Base-by-base conservation (phyloP, 2,888 invertebrate genomes). In the Macrosiphum euphorbiae region DNA sequence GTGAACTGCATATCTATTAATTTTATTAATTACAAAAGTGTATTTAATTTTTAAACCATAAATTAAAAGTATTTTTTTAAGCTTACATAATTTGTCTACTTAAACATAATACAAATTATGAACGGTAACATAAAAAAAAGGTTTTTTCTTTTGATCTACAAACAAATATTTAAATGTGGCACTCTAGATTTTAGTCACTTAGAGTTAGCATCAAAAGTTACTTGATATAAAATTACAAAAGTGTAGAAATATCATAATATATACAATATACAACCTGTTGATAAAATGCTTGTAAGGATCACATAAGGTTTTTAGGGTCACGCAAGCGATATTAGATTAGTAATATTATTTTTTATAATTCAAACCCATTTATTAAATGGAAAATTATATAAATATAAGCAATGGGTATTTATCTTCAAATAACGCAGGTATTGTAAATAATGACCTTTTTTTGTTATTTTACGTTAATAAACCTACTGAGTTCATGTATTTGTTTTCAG, bases 321-420 rank as follows among this genome's bases (percentile, higher is more conserved):
- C 47, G 86, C 41, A 86, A 24, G 28, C 47, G 7, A 47, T 86
- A 44, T 44, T 41, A 86, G 86, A 86, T 86, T 44, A 86, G 44
- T 35, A 86, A 47, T 86, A 86, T 86, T 86, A 44, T 47, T 86
- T 86, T 47, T 47, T 86, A 86, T 86, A 28, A 86, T 86, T 86
- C 67, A 67, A 67, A n/a, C 67, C 35, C n/a, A 67, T 67, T 67
- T 67, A 28, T 67, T 28, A 13, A 67, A 67, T 67, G 67, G n/a
- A n/a, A 4, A n/a, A 35, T 67, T 67, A 67, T 67, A 67, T 67
- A n/a, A 35, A 67, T 35, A 67, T 20, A 67, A 67, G 67, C 16
- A 35, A 67, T 35, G 35, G n/a, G 67, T 67, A 35, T 67, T 67
- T 67, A 35, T 67, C 67, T 67, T 67, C n/a, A 35, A 67, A 35